Percentiles rank a stretch among this genome's conserved stretches.
Evolutionary conservation across 2,888 invertebrate genomes (phyloP).

Genomic region (Latheticus oryzae): DNA sequence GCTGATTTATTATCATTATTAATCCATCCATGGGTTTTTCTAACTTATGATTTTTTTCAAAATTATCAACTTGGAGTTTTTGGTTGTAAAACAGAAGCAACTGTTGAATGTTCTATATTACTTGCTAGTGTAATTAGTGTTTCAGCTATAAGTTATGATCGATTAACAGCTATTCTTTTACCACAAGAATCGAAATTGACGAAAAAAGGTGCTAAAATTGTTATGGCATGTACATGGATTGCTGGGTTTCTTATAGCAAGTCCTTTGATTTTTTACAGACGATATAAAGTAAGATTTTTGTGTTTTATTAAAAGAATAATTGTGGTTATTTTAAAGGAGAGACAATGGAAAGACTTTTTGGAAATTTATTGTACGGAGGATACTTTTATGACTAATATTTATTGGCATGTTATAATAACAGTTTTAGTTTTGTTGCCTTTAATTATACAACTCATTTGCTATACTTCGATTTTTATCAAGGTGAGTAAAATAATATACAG

Average conservation of each 20-base stretch:
- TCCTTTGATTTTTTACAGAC: slow-evolving; percentile 74
- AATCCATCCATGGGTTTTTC: slow-evolving; percentile 81
- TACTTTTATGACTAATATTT: slow-evolving; percentile 72
- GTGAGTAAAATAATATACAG: no score
- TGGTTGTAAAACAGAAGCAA: slow-evolving; percentile 83
- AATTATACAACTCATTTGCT: slow-evolving; percentile 78
- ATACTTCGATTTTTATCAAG: slow-evolving; percentile 77
- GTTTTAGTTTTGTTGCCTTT: slow-evolving; percentile 84
- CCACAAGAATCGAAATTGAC: slow-evolving; percentile 79
- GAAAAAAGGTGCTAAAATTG: slow-evolving; percentile 72
- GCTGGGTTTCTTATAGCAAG: slow-evolving; percentile 72
- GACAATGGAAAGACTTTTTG: slow-evolving; percentile 80
- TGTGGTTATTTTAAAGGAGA: slow-evolving; percentile 65
- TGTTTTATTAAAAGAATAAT: slow-evolving; percentile 56
- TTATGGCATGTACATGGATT: slow-evolving; percentile 77
- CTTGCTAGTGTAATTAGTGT: slow-evolving; percentile 83
- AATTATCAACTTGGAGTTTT: slow-evolving; percentile 79
- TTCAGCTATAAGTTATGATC: slow-evolving; percentile 83
- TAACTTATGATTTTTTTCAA: slow-evolving; percentile 80
- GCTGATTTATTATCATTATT: slow-evolving; percentile 76
- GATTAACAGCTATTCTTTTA: slow-evolving; percentile 82
- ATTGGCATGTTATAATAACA: slow-evolving; percentile 82
- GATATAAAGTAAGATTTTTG: slow-evolving; percentile 68
- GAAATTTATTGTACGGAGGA: slow-evolving; percentile 84
- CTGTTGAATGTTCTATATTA: slow-evolving; percentile 78